These are phyloP conservation scores for Hyphantria cunea DNA, from an alignment of 1,140 invertebrate genomes.

Conservation along the genomic window DNA sequence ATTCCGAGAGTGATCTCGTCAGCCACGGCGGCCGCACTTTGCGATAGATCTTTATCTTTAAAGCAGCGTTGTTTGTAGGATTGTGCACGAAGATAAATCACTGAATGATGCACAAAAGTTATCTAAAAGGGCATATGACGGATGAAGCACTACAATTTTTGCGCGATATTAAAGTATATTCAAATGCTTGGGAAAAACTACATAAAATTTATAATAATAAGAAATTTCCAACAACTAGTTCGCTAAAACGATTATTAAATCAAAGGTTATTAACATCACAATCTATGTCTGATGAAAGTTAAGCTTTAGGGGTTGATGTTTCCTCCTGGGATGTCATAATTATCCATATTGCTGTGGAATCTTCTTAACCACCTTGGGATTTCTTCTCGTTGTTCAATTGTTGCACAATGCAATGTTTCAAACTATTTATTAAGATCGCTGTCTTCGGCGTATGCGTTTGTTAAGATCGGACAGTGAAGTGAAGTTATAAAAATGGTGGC, in stretches of 20 bases:
- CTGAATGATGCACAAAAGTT: conserved; percentile 10
- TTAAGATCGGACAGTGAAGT: too few relatives aligned
- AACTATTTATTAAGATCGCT: too few relatives aligned
- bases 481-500: too few relatives aligned
- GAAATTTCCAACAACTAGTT: neutral
- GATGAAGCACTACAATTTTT: conserved; percentile 6
- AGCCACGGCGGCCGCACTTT: too few relatives aligned
- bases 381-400: too few relatives aligned
- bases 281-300: neutral
- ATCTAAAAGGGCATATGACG: neutral
- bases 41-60: too few relatives aligned
- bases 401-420: too few relatives aligned
- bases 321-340: conserved; percentile 3
- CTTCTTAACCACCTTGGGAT: too few relatives aligned
- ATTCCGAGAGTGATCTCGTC: too few relatives aligned
- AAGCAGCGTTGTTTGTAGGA: conserved; percentile 1
- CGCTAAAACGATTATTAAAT: neutral
- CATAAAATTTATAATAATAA: neutral
- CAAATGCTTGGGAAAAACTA: neutral
- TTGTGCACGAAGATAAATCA: conserved; percentile 3
- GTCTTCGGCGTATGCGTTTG: too few relatives aligned
- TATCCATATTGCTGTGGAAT: too few relatives aligned
- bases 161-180: neutral
- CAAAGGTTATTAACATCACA: neutral
- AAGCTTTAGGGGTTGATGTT: neutral